Evolutionary conservation across 1,140 invertebrate species (phyloP).

Genomic region (Bombus cullumanus): DNA sequence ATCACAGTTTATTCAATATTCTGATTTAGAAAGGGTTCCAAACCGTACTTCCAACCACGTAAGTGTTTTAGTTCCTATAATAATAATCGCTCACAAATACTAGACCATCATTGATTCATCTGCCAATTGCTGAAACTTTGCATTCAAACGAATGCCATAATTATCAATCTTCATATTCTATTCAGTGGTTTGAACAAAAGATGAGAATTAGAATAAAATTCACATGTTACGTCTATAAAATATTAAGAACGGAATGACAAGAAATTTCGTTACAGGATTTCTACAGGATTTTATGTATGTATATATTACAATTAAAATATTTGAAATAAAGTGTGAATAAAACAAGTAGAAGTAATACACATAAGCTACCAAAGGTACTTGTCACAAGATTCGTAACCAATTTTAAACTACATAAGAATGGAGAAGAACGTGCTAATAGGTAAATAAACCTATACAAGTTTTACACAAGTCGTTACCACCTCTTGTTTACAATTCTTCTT

Average conservation of each 20-base stretch:
- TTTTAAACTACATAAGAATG: not conserved
- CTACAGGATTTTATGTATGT: not conserved
- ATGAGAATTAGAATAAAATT: not conserved
- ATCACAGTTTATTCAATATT: slow-evolving; percentile 71
- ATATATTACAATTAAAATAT: not conserved
- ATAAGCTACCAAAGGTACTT: not conserved
- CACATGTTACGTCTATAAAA: not conserved
- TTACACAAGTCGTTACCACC: not conserved
- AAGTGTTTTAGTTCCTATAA: slow-evolving; percentile 73
- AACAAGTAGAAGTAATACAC: too few species aligned
- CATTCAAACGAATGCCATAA: not conserved
- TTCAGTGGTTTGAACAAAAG: not conserved
- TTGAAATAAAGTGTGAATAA: not conserved
- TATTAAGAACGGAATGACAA: not conserved
- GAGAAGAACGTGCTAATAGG: not conserved
- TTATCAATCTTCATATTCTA: not conserved
- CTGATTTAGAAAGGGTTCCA: slow-evolving; percentile 64
- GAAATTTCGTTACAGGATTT: not conserved
- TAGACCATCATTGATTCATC: not conserved
- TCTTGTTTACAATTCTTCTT: not conserved
- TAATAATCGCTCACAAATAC: slow-evolving; percentile 29
- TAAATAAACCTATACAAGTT: not conserved
- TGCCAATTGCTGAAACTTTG: not conserved
- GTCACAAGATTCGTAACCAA: not conserved
- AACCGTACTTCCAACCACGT: slow-evolving; percentile 65